Conservation (phyloP, 2,797 vertebrate genomes). For the Moxostoma hubbsi region DNA sequence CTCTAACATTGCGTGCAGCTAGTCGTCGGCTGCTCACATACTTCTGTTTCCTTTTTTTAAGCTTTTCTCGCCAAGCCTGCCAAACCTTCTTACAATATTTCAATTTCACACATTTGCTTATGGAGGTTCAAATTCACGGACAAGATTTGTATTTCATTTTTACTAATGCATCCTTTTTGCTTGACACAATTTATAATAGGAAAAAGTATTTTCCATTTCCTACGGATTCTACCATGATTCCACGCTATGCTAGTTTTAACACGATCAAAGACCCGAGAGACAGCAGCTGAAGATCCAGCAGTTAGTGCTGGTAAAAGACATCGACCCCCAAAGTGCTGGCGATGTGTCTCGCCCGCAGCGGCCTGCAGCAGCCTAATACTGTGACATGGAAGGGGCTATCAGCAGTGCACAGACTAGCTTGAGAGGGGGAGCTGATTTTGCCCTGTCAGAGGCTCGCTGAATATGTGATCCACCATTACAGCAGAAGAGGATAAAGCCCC, state of each 20-base stretch:
- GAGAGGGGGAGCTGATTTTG: constrained; percentile 42
- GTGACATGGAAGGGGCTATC: constrained; percentile 78
- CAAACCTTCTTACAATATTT: constrained; percentile 35
- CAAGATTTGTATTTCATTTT: constrained; percentile 33
- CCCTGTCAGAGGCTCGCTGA: constrained; percentile 41
- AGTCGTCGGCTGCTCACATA: neutral
- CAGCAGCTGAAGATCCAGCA: constrained; percentile 43
- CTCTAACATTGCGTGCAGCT: neutral
- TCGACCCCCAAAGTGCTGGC: constrained; percentile 68
- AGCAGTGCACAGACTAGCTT: constrained; percentile 57
- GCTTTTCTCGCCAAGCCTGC: constrained; percentile 10
- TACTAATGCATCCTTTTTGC: constrained; percentile 22
- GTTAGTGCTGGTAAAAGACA: constrained; percentile 44
- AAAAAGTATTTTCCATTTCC: constrained; percentile 16
- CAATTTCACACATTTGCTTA: constrained; percentile 50
- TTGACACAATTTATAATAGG: neutral
- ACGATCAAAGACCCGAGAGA: constrained; percentile 45
- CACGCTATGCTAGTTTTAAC: constrained; percentile 41
- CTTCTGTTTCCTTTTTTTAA: neutral
- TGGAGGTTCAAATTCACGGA: constrained; percentile 20
- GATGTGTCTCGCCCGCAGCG: constrained; percentile 69
- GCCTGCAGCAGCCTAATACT: constrained; percentile 65
- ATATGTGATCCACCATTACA: constrained; percentile 61
- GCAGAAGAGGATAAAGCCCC: constrained; percentile 70
- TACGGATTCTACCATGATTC: constrained; percentile 25